A percentile compares a stretch with the other conserved stretches of the same genome.
Conservation (phyloP, 2,113 vertebrate genomes). For the Bungarus multicinctus region DNA sequence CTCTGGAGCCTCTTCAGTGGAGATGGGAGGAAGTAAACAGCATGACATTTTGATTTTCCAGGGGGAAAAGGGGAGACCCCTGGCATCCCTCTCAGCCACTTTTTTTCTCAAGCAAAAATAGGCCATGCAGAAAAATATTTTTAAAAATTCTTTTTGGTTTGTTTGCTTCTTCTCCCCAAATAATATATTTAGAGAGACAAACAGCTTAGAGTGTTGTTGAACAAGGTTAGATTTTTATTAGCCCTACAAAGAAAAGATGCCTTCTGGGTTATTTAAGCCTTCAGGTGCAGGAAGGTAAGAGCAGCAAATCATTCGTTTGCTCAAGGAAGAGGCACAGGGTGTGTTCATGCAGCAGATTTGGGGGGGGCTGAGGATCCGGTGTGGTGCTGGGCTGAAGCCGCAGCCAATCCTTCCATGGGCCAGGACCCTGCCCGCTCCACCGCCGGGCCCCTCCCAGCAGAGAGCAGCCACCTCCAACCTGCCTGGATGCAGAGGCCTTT, state of each 20-base stretch:
- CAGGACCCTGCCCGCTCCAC: not conserved
- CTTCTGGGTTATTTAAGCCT: not conserved
- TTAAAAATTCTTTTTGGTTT: not conserved
- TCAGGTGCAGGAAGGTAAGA: not conserved
- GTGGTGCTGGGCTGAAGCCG: not conserved
- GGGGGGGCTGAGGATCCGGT: not conserved
- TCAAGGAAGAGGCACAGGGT: too few species aligned
- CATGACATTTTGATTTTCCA: conserved; percentile 20
- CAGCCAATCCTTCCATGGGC: not conserved
- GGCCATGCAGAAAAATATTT: not conserved
- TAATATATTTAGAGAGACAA: too few species aligned
- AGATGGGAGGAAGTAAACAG: not conserved
- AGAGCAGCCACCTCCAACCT: too few species aligned
- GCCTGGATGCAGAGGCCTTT: not conserved
- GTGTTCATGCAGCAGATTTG: not conserved
- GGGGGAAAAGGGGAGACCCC: not conserved
- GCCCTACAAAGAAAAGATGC: not conserved
- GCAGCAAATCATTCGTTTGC: not conserved
- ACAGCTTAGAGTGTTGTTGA: not conserved
- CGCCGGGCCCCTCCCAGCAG: not conserved
- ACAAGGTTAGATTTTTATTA: not conserved
- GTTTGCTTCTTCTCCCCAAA: not conserved
- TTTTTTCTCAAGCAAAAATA: conserved; percentile 23
- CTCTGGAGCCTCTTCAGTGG: not conserved
- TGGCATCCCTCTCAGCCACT: not conserved